Conservation (phyloP, 35 echinoderm and acorn worm species). For the Holothuria glaberrima region DNA sequence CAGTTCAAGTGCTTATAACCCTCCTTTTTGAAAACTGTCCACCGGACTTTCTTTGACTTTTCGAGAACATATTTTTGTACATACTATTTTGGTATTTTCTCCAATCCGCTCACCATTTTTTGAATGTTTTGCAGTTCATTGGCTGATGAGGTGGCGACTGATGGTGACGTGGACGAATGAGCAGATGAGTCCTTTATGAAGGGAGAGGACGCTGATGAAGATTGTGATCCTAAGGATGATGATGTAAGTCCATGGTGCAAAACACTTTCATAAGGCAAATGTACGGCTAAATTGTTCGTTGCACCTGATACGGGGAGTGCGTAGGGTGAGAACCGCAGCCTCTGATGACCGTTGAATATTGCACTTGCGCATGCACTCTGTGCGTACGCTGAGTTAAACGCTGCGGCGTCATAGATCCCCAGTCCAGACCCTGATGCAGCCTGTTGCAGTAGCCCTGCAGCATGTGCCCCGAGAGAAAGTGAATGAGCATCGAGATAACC, state of each 20-base stretch:
- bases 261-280: slow-evolving; percentile 83
- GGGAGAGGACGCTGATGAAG: slow-evolving; percentile 56
- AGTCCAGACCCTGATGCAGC: slow-evolving; percentile 38
- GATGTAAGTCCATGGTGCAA: slow-evolving; percentile 59
- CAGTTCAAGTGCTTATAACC: too few species aligned
- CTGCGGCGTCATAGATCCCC: slow-evolving; percentile 81
- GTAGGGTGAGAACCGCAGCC: slow-evolving; percentile 93
- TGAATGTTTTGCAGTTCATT: slow-evolving; percentile 99
- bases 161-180: slow-evolving; percentile 75
- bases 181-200: slow-evolving; percentile 36
- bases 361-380: slow-evolving; percentile 91
- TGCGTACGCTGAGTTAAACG: slow-evolving; percentile 83
- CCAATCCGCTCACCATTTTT: slow-evolving; percentile 91
- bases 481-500: slow-evolving; percentile 75
- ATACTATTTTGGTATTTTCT: slow-evolving; percentile 78
- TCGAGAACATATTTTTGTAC: neutral
- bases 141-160: slow-evolving; percentile 71
- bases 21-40: too few species aligned
- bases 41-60: too few species aligned
- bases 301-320: slow-evolving; percentile 74
- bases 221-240: slow-evolving; percentile 51
- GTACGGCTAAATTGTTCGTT: slow-evolving; percentile 78
- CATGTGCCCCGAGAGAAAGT: slow-evolving; percentile 65
- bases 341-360: slow-evolving; percentile 98
- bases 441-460: slow-evolving; percentile 60